phyloP scores from a whole-genome alignment of 1,140 invertebrate species.

The Maconellicoccus hirsutus region DNA sequence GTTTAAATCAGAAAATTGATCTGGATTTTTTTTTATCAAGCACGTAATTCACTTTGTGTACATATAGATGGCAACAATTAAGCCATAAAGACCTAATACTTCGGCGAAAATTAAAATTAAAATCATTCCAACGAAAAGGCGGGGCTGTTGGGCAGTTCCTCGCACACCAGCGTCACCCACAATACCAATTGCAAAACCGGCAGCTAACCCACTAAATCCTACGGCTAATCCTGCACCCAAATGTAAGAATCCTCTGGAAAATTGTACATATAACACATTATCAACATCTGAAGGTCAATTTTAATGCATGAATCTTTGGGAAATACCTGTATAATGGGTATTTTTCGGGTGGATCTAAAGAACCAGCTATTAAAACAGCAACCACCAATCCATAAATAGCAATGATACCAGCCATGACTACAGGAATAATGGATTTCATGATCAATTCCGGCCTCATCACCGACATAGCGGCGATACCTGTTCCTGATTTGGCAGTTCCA shows the following conservation, averaged over 20 bases:
- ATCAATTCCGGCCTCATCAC: slow-evolving; percentile 99
- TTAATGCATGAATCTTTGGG: slow-evolving; percentile 34
- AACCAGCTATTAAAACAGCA: slow-evolving; percentile 90
- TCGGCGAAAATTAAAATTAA: slow-evolving; percentile 99
- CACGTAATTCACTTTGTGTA: slow-evolving; percentile 62
- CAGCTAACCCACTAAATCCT: slow-evolving; percentile 92
- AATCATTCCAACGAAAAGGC: slow-evolving; percentile 99
- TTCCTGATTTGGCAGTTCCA: slow-evolving; percentile 98
- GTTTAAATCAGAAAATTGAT: not conserved
- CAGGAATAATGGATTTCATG: slow-evolving; percentile 99
- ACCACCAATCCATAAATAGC: slow-evolving; percentile 99
- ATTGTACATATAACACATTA: slow-evolving; percentile 18
- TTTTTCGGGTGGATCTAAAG: slow-evolving; percentile 43
- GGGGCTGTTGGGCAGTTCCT: slow-evolving; percentile 96
- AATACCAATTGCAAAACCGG: slow-evolving; percentile 97
- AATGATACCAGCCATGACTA: slow-evolving; percentile 99
- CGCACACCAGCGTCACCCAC: slow-evolving; percentile 97
- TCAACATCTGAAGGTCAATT: not conserved
- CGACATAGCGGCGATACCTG: slow-evolving; percentile 98
- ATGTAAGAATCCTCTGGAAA: slow-evolving; percentile 85
- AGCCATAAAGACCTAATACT: slow-evolving; percentile 98
- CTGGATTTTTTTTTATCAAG: not conserved
- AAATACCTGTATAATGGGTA: slow-evolving; percentile 85
- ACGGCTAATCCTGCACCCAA: slow-evolving; percentile 94
- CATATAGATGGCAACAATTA: slow-evolving; percentile 97